A percentile compares a stretch with the other conserved stretches of the same genome.
These are phyloP conservation scores for Amia ocellicauda DNA, from an alignment of 2,113 vertebrate genomes.

Conservation along the genomic window DNA sequence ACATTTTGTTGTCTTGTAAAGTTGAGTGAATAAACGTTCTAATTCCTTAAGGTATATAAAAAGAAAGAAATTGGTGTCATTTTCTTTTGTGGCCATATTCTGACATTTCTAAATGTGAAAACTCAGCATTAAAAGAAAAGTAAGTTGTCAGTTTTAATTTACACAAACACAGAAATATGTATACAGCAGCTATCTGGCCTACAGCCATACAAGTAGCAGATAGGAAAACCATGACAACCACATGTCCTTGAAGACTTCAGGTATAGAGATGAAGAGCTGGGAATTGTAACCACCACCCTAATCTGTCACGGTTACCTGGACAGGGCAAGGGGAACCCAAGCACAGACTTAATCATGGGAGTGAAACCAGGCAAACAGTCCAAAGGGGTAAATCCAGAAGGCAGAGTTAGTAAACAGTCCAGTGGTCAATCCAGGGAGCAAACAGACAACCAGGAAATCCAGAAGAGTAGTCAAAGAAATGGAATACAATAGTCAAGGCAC, in stretches of 20 bases:
- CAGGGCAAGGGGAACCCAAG: no score
- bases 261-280: slow-evolving; percentile 50
- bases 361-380: no score
- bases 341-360: no score
- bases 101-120: slow-evolving; percentile 55
- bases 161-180: slow-evolving; percentile 59
- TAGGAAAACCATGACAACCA: slow-evolving; percentile 59
- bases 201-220: slow-evolving; percentile 66
- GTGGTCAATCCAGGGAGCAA: no score
- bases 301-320: no score
- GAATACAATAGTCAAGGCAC: no score
- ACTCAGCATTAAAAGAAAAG: slow-evolving; percentile 55
- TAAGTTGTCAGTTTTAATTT: slow-evolving; percentile 76
- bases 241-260: slow-evolving; percentile 76
- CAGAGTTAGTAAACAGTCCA: no score
- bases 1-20: not conserved
- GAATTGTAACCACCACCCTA: slow-evolving; percentile 41
- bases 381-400: no score
- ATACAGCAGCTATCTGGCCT: slow-evolving; percentile 68
- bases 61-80: slow-evolving; percentile 23
- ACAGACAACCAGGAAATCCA: no score
- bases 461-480: no score
- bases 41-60: not conserved
- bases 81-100: slow-evolving; percentile 49
- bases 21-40: not conserved